These are phyloP conservation scores for Lynx canadensis DNA, from an alignment of 2,113 vertebrate species.

Conservation along the genomic window DNA sequence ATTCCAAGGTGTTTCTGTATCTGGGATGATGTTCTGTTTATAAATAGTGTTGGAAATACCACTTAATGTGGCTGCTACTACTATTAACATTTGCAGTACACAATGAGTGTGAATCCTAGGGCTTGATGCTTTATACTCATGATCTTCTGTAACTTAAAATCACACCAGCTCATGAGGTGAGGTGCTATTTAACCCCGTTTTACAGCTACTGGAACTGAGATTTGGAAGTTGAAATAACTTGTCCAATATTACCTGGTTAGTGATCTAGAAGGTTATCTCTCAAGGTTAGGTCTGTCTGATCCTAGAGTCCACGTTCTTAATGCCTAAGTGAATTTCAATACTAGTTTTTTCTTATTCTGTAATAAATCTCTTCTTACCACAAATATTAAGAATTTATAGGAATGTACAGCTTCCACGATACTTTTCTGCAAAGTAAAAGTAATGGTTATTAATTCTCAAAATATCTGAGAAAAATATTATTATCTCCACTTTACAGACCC, in stretches of 20 bases:
- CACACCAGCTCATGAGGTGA: neutral
- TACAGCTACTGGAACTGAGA: neutral
- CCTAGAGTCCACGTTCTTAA: neutral
- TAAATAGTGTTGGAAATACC: conserved; percentile 1
- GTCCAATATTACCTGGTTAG: neutral
- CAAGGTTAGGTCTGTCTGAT: neutral
- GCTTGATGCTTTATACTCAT: neutral
- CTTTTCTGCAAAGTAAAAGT: neutral
- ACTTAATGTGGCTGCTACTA: neutral
- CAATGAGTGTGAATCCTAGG: neutral
- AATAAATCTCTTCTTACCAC: neutral
- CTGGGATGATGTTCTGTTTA: neutral
- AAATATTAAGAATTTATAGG: neutral
- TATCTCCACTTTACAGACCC: neutral
- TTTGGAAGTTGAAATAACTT: neutral
- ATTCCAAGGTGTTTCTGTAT: neutral
- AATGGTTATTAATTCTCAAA: neutral
- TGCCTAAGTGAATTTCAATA: neutral
- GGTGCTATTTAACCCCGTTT: neutral
- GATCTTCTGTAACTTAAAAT: neutral
- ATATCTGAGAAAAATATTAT: neutral
- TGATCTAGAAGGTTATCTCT: neutral
- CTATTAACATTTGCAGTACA: neutral
- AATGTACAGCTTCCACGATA: neutral
- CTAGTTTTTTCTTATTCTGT: neutral